Evolutionary conservation across 1,140 invertebrate species (phyloP), one percentile per base, ranked within the genome.

Genomic region (Bombus vancouverensis): DNA sequence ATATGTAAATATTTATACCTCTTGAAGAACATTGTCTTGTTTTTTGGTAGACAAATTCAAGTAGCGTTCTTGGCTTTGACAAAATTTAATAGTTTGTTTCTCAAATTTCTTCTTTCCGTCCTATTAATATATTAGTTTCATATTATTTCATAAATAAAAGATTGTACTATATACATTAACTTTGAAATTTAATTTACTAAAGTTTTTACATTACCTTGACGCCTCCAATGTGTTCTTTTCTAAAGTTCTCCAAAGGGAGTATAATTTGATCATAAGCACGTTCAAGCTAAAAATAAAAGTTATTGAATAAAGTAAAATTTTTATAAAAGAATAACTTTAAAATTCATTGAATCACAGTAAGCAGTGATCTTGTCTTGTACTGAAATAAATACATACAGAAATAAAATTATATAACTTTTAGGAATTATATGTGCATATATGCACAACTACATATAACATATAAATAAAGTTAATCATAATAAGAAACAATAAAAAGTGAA

Each of bases 91-190:
- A 2, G 99, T 99, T 95, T 99, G 98, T 93, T 99, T 99, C 93
- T 99, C 98, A 95, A 99, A 99, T 94, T 98, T 98, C 95, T 99
- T 99, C 94, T 99, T 99, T 77, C 98, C 98, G 90, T 99, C 98
- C 97, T 98, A 94, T 76, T 91, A 85, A 44, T 34, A 37, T 25
- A 81, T 44, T 5, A 32, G 9, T 37, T 47, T 39, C 18, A 37
- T 37, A 72, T 62, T 47, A 71, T 68, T 57, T 53, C 25, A 39
- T 25, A 71, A 39, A 37, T 71, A 28, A 15, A 57, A 75, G 9
- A 34, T 47, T 25, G 57, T 53, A 34, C 10, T 15, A 75, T 34
- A 32, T 32, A 15, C n/a, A 32, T 53, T 53, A 53, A 53, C 18
- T 53, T 22, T 53, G 5, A 53, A 53, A 53, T 53, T 53, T 53